Evolutionary conservation across 2,113 vertebrate genomes (phyloP), one percentile per base, ranked within the genome.

Genomic region (Calyptommatus sinebrachiatus): DNA sequence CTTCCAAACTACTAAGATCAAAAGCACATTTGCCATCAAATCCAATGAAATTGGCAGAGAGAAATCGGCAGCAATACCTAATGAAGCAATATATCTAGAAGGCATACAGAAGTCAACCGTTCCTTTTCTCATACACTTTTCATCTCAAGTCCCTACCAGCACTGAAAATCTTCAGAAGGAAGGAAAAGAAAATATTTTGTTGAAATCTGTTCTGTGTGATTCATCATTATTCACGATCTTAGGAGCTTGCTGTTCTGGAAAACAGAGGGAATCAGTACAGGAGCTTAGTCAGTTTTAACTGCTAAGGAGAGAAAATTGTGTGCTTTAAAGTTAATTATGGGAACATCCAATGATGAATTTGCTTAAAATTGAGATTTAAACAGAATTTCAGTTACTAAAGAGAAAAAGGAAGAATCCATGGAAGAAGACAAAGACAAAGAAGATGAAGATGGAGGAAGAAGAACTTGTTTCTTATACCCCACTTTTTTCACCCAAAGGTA

Each of bases 111-210:
- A 28, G 29, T 5, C 8, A 28, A 24, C 24, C 22, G 20, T 16
- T 29, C 22, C 41, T 22, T 62, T 22, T 69, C 22, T 7, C 14
- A 67, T 31, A 21, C 45, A 20, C n/a, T 50, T 53, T 31, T 14
- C 10, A 63, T 83, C 73, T 66, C 50, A 79, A 79, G 29, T 80
- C 10, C 18, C 80, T 24, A 88, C 77, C 18, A 45, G 46, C 71
- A 85, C 50, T 41, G 2, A 2, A 63, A 53, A 28, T 68, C 79
- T 68, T 69, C 48, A 57, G 24, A 35, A 60, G 57, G 7, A 28
- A 73, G 21, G 20, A 73, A 45, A 31, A 35, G 61, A 2, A 0
- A 16, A 28, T 57, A 57, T 77, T 86, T 83, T 86, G 57, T 57
- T 31, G 12, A 80, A 82, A 11, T 69, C 65, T 76, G 31, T 45